Evolutionary conservation across 2,797 vertebrate genomes (phyloP), one percentile per base, ranked within the genome.

Genomic region (Mionectes olivaceus): DNA sequence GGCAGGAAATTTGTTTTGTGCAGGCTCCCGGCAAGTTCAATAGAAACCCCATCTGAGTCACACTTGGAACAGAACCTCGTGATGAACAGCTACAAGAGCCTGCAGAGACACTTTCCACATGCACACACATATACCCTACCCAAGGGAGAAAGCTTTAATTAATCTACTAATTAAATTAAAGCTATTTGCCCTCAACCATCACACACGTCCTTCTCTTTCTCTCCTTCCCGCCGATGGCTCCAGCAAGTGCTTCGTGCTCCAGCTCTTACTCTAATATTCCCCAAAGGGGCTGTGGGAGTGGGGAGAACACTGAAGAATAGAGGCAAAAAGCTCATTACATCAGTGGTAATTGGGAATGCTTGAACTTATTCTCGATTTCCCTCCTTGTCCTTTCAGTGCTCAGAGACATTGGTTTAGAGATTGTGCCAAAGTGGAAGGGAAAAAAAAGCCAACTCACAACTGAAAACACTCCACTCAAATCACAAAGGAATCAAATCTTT

Each of bases 101-200:
- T 81, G 75, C 50, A 83, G 77, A 69, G 93, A 88, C 69, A 71
- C 83, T 93, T 68, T 69, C 57, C n/a, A 46, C 83, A 56, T 24
- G 39, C 69, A 71, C 70, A 71, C 33, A 8, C 59, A 64, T 21
- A 35, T 13, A 13, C 41, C 79, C 84, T 74, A 68, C 96, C 61
- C 91, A 94, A 74, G 94, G 71, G 92, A 94, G 90, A 89, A 95
- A 94, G 79, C 39, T 97, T 97, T 97, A 97, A 97, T 96, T 97
- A 96, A 94, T 96, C 89, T 55, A 43, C 76, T 97, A 97, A 97
- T 97, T 97, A 90, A 96, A 97, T 96, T 96, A 96, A 95, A 96
- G 61, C 77, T 91, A 71, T 95, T 90, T 94, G 91, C 86, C 80
- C 88, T 96, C 74, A 56, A 85, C 90, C 56, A 85, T 78, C 44